These are phyloP conservation scores for Ephydatia muelleri DNA, from an alignment of 37 sponge, comb jelly and placozoan species.

Conservation along the genomic window DNA sequence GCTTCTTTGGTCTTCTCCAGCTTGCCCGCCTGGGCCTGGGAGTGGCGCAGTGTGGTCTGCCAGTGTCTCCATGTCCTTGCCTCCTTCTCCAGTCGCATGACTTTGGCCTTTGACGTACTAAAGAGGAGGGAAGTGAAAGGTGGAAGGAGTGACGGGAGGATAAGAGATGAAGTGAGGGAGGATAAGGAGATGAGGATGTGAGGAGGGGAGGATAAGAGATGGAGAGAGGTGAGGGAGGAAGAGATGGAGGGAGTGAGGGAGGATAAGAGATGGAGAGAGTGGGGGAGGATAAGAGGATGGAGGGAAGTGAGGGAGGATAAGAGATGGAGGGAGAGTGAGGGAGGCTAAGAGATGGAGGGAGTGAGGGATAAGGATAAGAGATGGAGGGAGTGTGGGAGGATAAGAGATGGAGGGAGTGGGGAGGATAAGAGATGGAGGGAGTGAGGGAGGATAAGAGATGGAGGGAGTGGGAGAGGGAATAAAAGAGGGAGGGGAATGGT, in stretches of 20 bases:
- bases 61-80: constrained; percentile 78
- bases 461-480: not conserved
- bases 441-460: not conserved
- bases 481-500: not conserved
- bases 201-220: not conserved
- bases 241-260: not conserved
- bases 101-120: constrained; percentile 76
- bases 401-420: too few relatives aligned
- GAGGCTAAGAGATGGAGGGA: too few relatives aligned
- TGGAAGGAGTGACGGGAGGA: not conserved
- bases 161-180: not conserved
- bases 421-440: not conserved
- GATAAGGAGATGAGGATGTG: too few relatives aligned
- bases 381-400: too few relatives aligned
- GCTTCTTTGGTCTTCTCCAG: constrained; percentile 87
- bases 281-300: not conserved
- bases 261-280: not conserved
- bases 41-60: constrained; percentile 66
- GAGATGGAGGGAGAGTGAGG: not conserved
- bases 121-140: not conserved
- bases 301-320: not conserved
- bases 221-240: not conserved
- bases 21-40: constrained; percentile 78
- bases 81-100: constrained; percentile 82
- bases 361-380: too few relatives aligned